These are phyloP conservation scores for Drosophila fungiperda DNA, from an alignment of 2,888 invertebrate genomes.

Conservation along the genomic window DNA sequence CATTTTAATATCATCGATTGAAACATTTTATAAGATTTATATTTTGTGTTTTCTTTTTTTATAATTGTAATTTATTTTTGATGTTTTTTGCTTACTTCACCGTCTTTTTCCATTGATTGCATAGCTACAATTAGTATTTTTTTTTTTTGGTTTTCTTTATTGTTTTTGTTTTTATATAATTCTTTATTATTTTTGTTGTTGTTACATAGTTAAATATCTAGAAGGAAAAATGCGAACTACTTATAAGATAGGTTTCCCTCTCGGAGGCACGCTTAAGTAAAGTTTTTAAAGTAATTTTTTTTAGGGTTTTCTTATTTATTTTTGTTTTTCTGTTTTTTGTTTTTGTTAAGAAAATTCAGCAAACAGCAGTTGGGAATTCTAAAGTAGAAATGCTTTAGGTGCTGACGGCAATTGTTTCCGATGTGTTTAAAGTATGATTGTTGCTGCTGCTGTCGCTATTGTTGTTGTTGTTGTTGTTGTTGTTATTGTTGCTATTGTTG, in stretches of 20 bases:
- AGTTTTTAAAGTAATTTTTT: constrained; percentile 68
- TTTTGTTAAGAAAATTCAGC: not conserved
- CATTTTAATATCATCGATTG: constrained; percentile 47
- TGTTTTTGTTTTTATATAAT: constrained; percentile 9
- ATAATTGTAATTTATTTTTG: constrained; percentile 14
- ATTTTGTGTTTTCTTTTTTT: constrained; percentile 1
- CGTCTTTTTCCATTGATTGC: constrained; percentile 81
- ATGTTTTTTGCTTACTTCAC: constrained; percentile 64
- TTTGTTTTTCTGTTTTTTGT: not conserved
- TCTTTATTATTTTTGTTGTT: constrained; percentile 4
- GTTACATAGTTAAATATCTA: constrained; percentile 48
- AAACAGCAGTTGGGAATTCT: not conserved
- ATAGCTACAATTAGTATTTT: constrained; percentile 64
- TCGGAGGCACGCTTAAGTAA: constrained; percentile 81
- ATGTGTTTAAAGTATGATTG: constrained; percentile 27
- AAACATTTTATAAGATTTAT: constrained; percentile 44
- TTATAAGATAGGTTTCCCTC: constrained; percentile 70
- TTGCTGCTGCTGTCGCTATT: constrained; percentile 39
- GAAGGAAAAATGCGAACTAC: constrained; percentile 70
- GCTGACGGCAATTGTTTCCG: constrained; percentile 52
- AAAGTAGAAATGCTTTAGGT: constrained; percentile 28
- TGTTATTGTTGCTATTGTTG: constrained; percentile 48
- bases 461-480: constrained; percentile 43
- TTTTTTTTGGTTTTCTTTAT: not conserved
- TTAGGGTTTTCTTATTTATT: constrained; percentile 1